Conservation (phyloP, 1,140 invertebrate genomes). For the Phenacoccus solenopsis region DNA sequence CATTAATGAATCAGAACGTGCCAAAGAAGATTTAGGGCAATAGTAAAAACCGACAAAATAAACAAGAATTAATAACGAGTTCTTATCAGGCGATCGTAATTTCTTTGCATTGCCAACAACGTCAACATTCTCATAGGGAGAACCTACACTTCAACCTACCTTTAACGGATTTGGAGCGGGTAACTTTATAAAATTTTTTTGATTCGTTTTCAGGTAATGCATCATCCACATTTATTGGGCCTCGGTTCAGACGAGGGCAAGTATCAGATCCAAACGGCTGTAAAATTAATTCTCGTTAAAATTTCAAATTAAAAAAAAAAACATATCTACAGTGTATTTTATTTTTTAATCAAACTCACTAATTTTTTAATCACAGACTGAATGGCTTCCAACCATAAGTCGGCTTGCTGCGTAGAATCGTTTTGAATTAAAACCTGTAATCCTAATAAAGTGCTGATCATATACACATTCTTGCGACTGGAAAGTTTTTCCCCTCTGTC, state of each 20-base stretch:
- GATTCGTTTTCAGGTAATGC: background rate
- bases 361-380: conserved; percentile 37
- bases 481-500: conserved; percentile 42
- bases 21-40: too few species aligned
- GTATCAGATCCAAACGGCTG: conserved; percentile 20
- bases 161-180: conserved; percentile 6
- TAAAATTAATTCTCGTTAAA: background rate
- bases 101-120: too few species aligned
- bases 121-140: too few species aligned
- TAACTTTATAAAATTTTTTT: conserved; percentile 7
- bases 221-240: background rate
- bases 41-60: conserved; percentile 16
- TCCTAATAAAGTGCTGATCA: conserved; percentile 40
- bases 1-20: too few species aligned
- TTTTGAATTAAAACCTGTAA: conserved; percentile 44
- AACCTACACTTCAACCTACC: too few species aligned
- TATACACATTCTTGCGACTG: conserved; percentile 45
- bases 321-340: background rate
- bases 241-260: conserved; percentile 12
- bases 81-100: background rate
- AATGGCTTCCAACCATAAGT: conserved; percentile 42
- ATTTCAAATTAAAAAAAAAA: background rate
- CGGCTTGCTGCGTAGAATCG: conserved; percentile 36
- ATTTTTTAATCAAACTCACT: too few species aligned
- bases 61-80: background rate